Percentiles rank a stretch among this genome's conserved stretches.
These are phyloP conservation scores for Colinus virginianus DNA, from an alignment of 2,113 vertebrate species.

Conservation along the genomic window DNA sequence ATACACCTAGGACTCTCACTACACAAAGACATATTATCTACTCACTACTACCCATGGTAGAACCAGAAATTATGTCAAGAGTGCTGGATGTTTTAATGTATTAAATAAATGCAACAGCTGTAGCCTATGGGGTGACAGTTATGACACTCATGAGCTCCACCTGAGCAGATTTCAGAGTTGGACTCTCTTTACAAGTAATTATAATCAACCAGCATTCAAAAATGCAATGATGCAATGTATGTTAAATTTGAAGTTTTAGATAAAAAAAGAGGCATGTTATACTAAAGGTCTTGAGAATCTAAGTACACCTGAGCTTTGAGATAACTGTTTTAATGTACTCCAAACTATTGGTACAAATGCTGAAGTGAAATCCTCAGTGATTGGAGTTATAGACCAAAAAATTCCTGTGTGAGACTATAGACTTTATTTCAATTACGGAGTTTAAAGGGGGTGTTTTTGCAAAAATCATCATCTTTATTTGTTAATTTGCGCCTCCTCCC, in stretches of 20 bases:
- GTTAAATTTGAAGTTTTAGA: constrained; percentile 9
- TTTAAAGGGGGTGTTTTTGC: neutral
- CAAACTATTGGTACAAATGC: neutral
- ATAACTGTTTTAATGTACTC: neutral
- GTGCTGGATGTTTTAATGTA: neutral
- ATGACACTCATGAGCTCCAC: neutral
- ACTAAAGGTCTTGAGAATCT: neutral
- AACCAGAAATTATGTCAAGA: neutral
- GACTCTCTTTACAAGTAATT: constrained; percentile 18
- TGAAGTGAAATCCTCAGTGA: neutral
- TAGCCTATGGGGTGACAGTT: neutral
- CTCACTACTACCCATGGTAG: neutral
- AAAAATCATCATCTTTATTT: constrained; percentile 9
- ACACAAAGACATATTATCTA: neutral
- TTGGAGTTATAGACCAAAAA: neutral
- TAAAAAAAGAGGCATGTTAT: neutral
- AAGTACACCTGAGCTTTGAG: neutral
- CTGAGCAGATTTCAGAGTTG: neutral
- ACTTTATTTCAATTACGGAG: neutral
- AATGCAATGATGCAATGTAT: neutral
- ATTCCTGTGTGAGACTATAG: neutral
- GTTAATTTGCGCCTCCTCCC: neutral
- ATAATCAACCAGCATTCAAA: constrained; percentile 24
- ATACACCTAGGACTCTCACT: neutral
- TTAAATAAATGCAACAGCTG: neutral